A percentile compares a stretch with the other conserved stretches of the same genome.
Evolutionary conservation across 2,113 vertebrate species (phyloP).

Genomic region (Naja naja): DNA sequence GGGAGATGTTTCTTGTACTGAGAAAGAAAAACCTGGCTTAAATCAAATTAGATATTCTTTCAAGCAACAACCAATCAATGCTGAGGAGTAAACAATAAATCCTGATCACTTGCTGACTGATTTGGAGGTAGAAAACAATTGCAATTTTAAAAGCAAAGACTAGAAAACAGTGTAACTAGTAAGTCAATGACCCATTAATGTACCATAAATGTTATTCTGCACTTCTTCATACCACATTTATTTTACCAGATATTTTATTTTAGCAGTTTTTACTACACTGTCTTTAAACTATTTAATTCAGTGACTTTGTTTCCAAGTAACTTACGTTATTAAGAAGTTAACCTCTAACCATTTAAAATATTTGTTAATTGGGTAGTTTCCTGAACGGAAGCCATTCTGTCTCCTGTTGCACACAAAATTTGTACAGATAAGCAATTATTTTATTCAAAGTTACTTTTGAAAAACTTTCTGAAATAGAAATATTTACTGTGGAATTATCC

Average conservation of each 20-base stretch:
- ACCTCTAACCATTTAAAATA: background rate
- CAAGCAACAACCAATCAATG: background rate
- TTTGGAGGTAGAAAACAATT: background rate
- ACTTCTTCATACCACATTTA: background rate
- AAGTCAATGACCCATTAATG: background rate
- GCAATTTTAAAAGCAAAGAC: background rate
- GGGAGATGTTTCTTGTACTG: background rate
- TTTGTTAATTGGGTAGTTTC: background rate
- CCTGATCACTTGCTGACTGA: background rate
- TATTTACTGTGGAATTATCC: background rate
- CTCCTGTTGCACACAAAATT: background rate
- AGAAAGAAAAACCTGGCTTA: background rate
- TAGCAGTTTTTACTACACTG: background rate
- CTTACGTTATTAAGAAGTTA: background rate
- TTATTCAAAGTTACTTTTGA: background rate
- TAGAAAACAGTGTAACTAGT: background rate
- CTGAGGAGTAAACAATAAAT: background rate
- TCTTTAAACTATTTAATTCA: background rate
- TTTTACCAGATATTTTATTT: background rate
- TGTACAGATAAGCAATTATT: background rate
- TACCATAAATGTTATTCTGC: background rate
- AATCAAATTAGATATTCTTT: background rate
- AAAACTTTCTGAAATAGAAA: background rate
- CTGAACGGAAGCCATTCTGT: background rate
- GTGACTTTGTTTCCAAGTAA: background rate